Percentiles rank a stretch among this genome's conserved stretches.
Conservation (phyloP, 2,797 vertebrate species). For the Hoplostethus mediterraneus region DNA sequence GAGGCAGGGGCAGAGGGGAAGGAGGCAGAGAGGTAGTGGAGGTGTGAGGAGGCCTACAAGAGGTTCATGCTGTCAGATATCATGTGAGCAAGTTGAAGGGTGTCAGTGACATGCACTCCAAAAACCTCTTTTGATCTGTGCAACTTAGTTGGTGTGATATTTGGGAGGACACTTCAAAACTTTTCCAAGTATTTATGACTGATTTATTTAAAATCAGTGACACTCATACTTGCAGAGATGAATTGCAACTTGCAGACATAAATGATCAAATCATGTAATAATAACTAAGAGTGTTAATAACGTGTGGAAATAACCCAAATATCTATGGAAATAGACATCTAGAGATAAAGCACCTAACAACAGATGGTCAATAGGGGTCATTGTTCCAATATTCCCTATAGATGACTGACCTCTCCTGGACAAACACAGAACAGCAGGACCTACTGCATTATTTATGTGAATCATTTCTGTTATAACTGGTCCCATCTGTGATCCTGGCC, state of each 20-base stretch:
- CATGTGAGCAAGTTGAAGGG: not conserved
- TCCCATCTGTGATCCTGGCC: constrained; percentile 61
- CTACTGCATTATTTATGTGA: constrained; percentile 46
- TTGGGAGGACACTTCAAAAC: not conserved
- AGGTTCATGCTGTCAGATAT: constrained; percentile 3
- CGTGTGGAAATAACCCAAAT: constrained; percentile 27
- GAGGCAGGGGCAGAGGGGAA: not conserved
- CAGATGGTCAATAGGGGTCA: constrained; percentile 61
- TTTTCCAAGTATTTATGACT: not conserved
- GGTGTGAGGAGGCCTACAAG: not conserved
- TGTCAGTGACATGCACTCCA: not conserved
- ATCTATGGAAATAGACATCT: constrained; percentile 10
- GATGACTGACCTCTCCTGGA: constrained; percentile 75
- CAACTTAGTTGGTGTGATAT: not conserved
- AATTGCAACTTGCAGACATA: not conserved
- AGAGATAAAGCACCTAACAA: constrained; percentile 9
- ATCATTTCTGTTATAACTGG: constrained; percentile 34
- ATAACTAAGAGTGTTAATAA: constrained; percentile 5
- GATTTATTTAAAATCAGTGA: not conserved
- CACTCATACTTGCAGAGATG: no score
- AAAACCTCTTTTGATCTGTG: not conserved
- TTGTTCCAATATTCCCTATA: constrained; percentile 47
- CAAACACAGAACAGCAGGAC: constrained; percentile 51
- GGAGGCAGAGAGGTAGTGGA: constrained; percentile 7
- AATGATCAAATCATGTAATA: not conserved